These are phyloP conservation scores for Esox lucius DNA, from an alignment of 2,797 vertebrate genomes.

Conservation along the genomic window DNA sequence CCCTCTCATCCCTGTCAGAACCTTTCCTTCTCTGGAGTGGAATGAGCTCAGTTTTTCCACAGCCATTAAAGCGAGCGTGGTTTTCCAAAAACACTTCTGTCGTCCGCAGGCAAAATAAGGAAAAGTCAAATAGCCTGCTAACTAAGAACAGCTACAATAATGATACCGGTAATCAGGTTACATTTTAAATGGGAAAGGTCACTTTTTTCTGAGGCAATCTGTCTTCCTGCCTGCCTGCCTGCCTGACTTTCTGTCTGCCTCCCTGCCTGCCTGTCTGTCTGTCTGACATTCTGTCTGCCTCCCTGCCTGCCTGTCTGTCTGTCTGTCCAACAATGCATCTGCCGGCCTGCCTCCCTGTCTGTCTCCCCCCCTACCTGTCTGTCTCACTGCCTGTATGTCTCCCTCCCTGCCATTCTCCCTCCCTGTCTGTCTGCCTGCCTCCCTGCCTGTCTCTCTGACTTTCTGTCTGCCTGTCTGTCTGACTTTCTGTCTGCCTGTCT, in stretches of 20 bases:
- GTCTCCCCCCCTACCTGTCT: not conserved
- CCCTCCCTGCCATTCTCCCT: no score
- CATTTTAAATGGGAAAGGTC: constrained; percentile 6
- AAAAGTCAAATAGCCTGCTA: constrained; percentile 26
- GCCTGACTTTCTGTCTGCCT: not conserved
- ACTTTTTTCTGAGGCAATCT: not conserved
- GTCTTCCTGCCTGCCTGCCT: not conserved
- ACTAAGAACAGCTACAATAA: constrained; percentile 16
- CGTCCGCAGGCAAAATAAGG: constrained; percentile 36
- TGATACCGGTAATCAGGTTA: constrained; percentile 9
- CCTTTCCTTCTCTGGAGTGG: constrained; percentile 56
- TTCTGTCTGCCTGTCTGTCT: not conserved
- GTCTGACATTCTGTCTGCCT: not conserved
- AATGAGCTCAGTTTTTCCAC: constrained; percentile 72
- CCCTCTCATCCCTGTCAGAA: constrained; percentile 46
- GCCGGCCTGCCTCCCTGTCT: not conserved
- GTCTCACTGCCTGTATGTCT: not conserved
- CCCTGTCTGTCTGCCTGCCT: not conserved
- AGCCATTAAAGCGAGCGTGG: constrained; percentile 53
- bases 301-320: not conserved
- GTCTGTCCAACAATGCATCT: no score
- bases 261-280: not conserved
- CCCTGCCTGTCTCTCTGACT: not conserved
- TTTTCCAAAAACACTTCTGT: constrained; percentile 57
- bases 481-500: no score